Evolutionary conservation across 2,888 invertebrate species (phyloP), one percentile per base, ranked within the genome.

Genomic region (Lydus trimaculatus): DNA sequence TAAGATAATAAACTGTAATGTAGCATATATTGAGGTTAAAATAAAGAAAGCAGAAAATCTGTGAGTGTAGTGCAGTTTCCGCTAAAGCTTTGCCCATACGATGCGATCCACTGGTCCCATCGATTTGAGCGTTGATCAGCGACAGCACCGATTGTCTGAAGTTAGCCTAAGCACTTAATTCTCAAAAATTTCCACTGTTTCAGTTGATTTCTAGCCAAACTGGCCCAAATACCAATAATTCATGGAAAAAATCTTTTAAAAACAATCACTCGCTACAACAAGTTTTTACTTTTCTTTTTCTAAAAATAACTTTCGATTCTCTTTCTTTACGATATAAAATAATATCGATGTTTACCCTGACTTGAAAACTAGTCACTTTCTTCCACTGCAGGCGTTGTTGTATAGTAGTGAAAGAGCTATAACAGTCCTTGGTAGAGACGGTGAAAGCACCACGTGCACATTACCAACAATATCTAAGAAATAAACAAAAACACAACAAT

Each of bases 361-460:
- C 68, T 72, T 63, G 65, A 63, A 68, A 60, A 67, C 69, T 60
- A 66, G 64, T 68, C 72, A 77, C 77, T 77, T 78, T 78, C 77
- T 77, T 78, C 64, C 9, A 33, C 33, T 17, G 72, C 75, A 75
- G 73, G 63, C 59, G 17, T 75, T 78, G 69, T n/a, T n/a, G n/a
- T n/a, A n/a, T n/a, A n/a, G n/a, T 69, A 73, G 77, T 73, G 75
- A 78, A 75, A 78, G 77, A 78, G 73, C 68, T 67, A 43, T 43
- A 75, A 65, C 75, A 78, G 78, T 77, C 74, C 72, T 75, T 74
- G 66, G 72, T 70, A 73, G 77, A 76, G 77, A 76, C 75, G 78
- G 80, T 79, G 80, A 80, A 80, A 80, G 79, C 77, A 74, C 69
- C 68, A 70, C 72, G 72, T 69, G 73, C 72, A 66, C 70, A 63